Percentiles rank a stretch among this genome's conserved stretches.
Evolutionary conservation across 1,140 invertebrate species (phyloP).

Genomic region (Liolophura sinensis): DNA sequence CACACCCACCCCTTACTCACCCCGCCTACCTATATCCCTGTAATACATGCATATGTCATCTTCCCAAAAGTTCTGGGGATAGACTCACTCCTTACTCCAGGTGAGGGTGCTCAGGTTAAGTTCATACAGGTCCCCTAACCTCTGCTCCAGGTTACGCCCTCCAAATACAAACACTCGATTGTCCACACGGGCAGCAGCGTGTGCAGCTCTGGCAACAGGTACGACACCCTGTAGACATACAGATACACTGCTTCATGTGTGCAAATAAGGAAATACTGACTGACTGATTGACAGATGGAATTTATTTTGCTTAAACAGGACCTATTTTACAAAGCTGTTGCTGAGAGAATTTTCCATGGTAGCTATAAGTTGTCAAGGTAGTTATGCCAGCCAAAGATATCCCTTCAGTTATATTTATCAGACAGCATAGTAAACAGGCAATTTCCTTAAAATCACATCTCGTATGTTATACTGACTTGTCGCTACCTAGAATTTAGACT

Average conservation of each 20-base stretch:
- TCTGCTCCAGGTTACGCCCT: constrained; percentile 48
- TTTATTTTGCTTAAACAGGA: too few species aligned
- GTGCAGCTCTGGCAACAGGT: constrained; percentile 60
- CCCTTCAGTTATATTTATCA: too few species aligned
- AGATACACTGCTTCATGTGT: neutral
- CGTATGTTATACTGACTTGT: too few species aligned
- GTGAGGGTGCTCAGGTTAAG: constrained; percentile 56
- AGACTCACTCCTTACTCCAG: constrained; percentile 59
- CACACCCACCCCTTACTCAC: constrained; percentile 57
- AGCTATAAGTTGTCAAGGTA: too few species aligned
- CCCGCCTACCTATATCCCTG: too few species aligned
- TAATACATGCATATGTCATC: neutral
- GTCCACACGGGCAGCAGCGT: constrained; percentile 50
- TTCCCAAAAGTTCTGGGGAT: neutral
- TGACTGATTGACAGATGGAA: neutral
- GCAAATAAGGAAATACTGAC: neutral
- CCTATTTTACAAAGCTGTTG: too few species aligned
- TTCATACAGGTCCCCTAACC: constrained; percentile 61
- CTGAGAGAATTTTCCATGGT: too few species aligned
- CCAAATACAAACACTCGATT: constrained; percentile 60
- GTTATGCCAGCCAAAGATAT: too few species aligned
- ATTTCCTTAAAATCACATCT: too few species aligned
- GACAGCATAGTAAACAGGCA: neutral
- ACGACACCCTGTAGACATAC: constrained; percentile 37
- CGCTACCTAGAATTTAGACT: too few species aligned